Evolutionary conservation across 2,113 vertebrate species (phyloP), one percentile per base, ranked within the genome.

Genomic region (Lagopus muta): DNA sequence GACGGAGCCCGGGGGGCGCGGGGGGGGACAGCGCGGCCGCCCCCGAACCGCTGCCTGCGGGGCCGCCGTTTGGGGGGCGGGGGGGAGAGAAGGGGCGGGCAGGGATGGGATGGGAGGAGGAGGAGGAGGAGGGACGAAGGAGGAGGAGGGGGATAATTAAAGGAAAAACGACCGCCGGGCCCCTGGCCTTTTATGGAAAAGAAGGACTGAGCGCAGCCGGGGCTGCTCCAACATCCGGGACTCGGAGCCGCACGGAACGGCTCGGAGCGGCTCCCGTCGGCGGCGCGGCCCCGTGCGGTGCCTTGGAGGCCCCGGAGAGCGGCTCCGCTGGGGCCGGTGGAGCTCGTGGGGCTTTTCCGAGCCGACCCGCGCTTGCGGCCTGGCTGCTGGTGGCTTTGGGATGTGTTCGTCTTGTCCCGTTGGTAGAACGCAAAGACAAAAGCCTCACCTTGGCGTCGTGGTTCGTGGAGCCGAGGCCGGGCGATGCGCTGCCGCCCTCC

Each of bases 161-260:
- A 92, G 93, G 87, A 73, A 94, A 94, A 93, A 94, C 90, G 82
- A 76, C 40, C 65, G 70, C 64, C 83, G 75, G 82, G 97, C 93
- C 95, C 92, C 92, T 97, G 97, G 94, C 97, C 98, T 98, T 97
- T 97, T 98, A 98, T 98, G 98, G 98, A 97, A 97, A 97, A 95
- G 95, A 94, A 97, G 96, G 97, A 97, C 96, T 88, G 86, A 89
- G 93, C 64, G 38, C 61, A 77, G 76, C 54, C 95, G 96, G 96
- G 96, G 43, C 71, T 67, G 95, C 92, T 97, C 98, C 98, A 97
- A 98, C 98, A 98, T 98, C 97, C 98, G 98, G 98, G 98, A 92
- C 43, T 8, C 15, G 40, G 7, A 28, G 11, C 38, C 16, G 34
- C 36, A 25, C 16, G 10, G 61, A 16, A 2, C 55, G 21, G 48